Evolutionary conservation across 2,797 vertebrate genomes (phyloP).

Genomic region (Scleropages formosus): DNA sequence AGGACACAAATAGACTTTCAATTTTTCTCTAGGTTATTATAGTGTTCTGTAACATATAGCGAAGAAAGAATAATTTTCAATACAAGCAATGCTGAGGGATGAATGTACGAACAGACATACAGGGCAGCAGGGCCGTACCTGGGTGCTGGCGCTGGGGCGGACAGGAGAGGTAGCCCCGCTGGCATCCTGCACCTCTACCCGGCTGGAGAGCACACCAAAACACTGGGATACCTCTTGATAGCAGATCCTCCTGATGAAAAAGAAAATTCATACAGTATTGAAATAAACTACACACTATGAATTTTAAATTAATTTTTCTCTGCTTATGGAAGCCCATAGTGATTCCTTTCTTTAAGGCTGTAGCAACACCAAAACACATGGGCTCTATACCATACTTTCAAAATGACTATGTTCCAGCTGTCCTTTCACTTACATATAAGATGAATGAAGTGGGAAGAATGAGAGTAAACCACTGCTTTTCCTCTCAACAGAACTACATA

Average conservation of each 20-base stretch:
- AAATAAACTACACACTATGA: neutral
- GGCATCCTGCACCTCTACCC: conserved; percentile 93
- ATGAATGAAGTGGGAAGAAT: too few relatives aligned
- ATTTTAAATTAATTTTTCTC: too few relatives aligned
- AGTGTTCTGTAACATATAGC: neutral
- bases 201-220: conserved; percentile 92
- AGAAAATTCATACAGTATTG: neutral
- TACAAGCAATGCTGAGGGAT: neutral
- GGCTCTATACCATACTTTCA: too few relatives aligned
- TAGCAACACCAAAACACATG: too few relatives aligned
- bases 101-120: neutral
- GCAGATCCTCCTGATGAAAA: conserved; percentile 84
- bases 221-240: conserved; percentile 98
- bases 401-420: too few relatives aligned
- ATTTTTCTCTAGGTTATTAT: neutral
- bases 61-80: neutral
- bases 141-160: conserved; percentile 94
- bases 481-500: too few relatives aligned
- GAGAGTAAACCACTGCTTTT: too few relatives aligned
- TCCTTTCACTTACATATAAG: too few relatives aligned
- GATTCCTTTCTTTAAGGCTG: too few relatives aligned
- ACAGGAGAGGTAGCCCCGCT: conserved; percentile 88
- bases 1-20: neutral
- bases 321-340: too few relatives aligned
- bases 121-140: conserved; percentile 67